Base-by-base conservation (phyloP, 35 echinoderm and acorn worm genomes). In the Nesometra sesokonis region DNA sequence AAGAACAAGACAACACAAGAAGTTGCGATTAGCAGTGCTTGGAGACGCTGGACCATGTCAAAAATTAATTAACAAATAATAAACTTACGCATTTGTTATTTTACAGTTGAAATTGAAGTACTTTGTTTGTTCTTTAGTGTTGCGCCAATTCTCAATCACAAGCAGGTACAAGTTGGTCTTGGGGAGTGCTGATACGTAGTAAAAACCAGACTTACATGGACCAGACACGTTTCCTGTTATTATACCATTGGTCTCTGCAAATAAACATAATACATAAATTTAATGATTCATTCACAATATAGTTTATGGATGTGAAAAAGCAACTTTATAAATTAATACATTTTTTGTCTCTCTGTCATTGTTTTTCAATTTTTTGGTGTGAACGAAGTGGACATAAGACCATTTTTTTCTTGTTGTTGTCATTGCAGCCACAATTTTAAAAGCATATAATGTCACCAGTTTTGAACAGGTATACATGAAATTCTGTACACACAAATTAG, bases 71-170 rank as follows among this genome's bases (percentile, higher is more conserved):
- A n/a, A n/a, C n/a, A n/a, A n/a, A n/a, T n/a, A n/a, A n/a, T n/a
- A n/a, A n/a, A 83, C 92, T 94, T 39, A 99, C 96, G 82, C 91
- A 87, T 99, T 99, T 13, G 93, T 94, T 80, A 99, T 94, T 57
- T 88, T 89, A 80, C 96, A 99, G 90, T 99, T 99, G 86, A 99
- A 99, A 82, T 99, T 99, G 34, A 99, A 94, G 89, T 78, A 94
- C 0, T 78, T 47, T 35, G 77, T 86, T 19, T 27, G 8, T 52
- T 99, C 89, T 32, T 91, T 94, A 35, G 77, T 30, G 76, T 99
- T 90, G 43, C 88, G 89, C 96, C 96, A 99, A 78, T 99, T 99
- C 76, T 99, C 92, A 31, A 99, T 91, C 0, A 99, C 92, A 11
- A 99, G 57, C 30, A 99, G 86, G 57, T 90, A 99, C 31, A 99